Conservation (phyloP, 2,888 invertebrate genomes). For the Embidobia sp. region DNA sequence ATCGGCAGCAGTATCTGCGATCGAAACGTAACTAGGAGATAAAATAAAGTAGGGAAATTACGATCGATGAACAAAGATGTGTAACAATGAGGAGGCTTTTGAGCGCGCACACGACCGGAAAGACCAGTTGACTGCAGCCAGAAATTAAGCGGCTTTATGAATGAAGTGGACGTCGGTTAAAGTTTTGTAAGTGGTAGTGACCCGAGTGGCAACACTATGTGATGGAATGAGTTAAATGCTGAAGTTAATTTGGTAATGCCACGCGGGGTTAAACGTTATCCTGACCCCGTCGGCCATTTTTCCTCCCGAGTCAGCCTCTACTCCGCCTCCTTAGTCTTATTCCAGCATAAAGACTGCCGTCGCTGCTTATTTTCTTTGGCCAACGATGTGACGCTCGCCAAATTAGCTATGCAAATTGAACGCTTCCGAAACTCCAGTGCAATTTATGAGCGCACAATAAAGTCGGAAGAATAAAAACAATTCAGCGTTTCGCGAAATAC, state of each 20-base stretch:
- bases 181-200: conserved; percentile 50
- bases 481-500: conserved; percentile 18
- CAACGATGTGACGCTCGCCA: conserved; percentile 16
- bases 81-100: conserved; percentile 28
- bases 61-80: conserved; percentile 19
- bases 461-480: conserved; percentile 14
- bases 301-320: conserved; percentile 42
- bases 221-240: conserved; percentile 75
- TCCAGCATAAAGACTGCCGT: conserved; percentile 30
- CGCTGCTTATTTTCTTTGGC: conserved; percentile 35
- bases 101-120: conserved; percentile 69
- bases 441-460: conserved; percentile 29
- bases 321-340: conserved; percentile 45
- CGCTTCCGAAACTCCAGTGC: conserved; percentile 38
- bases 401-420: conserved; percentile 60
- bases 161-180: conserved; percentile 66
- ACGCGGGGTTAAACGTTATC: conserved; percentile 75
- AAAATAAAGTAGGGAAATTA: conserved; percentile 12
- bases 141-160: conserved; percentile 75
- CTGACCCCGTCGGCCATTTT: conserved; percentile 71
- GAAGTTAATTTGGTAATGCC: conserved; percentile 77
- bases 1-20: too few relatives aligned
- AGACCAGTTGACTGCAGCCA: conserved; percentile 71
- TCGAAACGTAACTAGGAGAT: not conserved
- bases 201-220: conserved; percentile 47